Evolutionary conservation across 1,140 invertebrate species (phyloP), one percentile per base, ranked within the genome.

Genomic region (Scaptomyza montana): DNA sequence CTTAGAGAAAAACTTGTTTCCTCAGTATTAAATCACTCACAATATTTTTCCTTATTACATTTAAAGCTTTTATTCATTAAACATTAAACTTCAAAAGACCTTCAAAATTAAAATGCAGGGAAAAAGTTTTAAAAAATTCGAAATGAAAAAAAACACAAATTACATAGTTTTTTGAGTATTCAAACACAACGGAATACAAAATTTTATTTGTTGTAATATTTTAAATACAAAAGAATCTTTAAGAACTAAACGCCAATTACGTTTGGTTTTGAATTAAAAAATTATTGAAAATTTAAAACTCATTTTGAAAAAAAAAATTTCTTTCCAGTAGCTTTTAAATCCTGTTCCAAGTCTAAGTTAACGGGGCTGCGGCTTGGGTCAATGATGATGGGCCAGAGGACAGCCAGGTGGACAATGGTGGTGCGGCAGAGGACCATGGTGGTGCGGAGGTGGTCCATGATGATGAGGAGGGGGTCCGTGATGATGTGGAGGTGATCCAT

Each of bases 291-390:
- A 54, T 39, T 9, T 5, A 6, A 30, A 30, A 5, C 30, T 6
- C 9, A 33, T 16, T 36, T 10, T n/a, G 33, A 7, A 9, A 41
- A 41, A 41, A 0, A 0, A 5, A 43, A n/a, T n/a, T 43, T 5
- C 12, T n/a, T n/a, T 43, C 12, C 12, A 41, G 5, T 7, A 3
- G 30, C 30, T 30, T 5, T 33, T 33, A 33, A 33, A 33, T 33
- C 21, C n/a, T 53, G 7, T 2, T 3, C 36, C 9, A 10, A 41
- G 10, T 41, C 16, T 28, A 12, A 19, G 36, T 71, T 65, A 71
- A 50, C 67, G 72, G n/a, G 65, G 70, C 1, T 77, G 66, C 19
- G 77, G 68, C 54, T 49, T 39, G 41, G 79, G 79, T 21, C 71
- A 75, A 46, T 77, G 74, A 13, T 76, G 74, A 51, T 64, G 50